These are phyloP conservation scores for Aplidium turbinatum DNA, from an alignment of 23 tunicate species.

Conservation along the genomic window DNA sequence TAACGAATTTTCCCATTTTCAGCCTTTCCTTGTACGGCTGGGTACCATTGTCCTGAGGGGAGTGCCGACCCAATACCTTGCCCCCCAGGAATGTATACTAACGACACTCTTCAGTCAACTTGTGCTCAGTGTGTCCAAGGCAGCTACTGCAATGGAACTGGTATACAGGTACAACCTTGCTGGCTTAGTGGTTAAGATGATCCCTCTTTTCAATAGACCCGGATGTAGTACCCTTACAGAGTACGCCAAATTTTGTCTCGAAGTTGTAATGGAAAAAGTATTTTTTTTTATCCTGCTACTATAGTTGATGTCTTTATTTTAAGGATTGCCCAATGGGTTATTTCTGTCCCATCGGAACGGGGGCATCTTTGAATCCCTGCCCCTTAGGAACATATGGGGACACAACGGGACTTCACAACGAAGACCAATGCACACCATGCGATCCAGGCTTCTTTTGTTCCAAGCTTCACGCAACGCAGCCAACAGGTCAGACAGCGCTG, in stretches of 20 bases:
- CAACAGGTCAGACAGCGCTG: too few species aligned
- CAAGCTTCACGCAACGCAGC: conserved; percentile 48
- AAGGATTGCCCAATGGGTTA: conserved; percentile 88
- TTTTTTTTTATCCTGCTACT: too few species aligned
- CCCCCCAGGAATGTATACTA: conserved; percentile 62
- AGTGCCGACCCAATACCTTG: conserved; percentile 76
- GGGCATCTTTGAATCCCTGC: conserved; percentile 45
- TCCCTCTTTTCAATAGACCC: too few species aligned
- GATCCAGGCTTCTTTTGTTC: conserved; percentile 88
- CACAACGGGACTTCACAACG: conserved; percentile 31
- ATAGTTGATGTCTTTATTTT: too few species aligned
- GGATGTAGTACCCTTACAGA: too few species aligned
- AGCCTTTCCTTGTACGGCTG: conserved; percentile 67
- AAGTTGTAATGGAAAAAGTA: too few species aligned
- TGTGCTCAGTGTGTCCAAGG: conserved; percentile 69
- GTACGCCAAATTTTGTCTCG: too few species aligned
- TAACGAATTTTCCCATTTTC: not conserved
- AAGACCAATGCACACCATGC: conserved; percentile 75
- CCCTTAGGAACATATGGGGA: conserved; percentile 85
- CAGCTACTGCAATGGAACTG: conserved; percentile 82
- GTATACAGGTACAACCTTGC: conserved; percentile 59
- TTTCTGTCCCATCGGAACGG: conserved; percentile 73
- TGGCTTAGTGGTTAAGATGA: too few species aligned
- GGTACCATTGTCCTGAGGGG: conserved; percentile 83
- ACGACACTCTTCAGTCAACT: conserved; percentile 42